Conservation (phyloP, 2,113 vertebrate species). For the Lasiurus borealis region DNA sequence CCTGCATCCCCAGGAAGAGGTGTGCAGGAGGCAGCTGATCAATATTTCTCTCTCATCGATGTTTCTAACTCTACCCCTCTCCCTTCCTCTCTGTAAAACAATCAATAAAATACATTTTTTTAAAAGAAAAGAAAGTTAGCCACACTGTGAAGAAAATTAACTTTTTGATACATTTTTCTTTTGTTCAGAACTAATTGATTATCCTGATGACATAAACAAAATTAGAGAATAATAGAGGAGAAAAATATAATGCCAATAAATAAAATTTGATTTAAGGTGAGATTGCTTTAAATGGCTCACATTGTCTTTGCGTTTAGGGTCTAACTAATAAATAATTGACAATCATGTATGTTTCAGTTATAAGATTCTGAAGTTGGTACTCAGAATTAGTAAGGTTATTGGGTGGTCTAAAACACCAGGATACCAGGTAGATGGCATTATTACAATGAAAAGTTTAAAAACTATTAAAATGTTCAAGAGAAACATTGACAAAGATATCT, state of each 20-base stretch:
- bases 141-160: not conserved
- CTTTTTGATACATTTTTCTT: not conserved
- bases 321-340: not conserved
- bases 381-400: not conserved
- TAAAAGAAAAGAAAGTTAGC: no score
- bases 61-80: no score
- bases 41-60: no score
- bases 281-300: not conserved
- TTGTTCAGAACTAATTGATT: not conserved
- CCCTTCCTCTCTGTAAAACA: no score
- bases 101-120: no score
- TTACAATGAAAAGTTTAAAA: not conserved
- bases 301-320: not conserved
- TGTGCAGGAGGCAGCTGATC: no score
- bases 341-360: not conserved
- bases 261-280: not conserved
- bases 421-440: not conserved
- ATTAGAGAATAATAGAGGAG: not conserved
- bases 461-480: not conserved
- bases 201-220: not conserved
- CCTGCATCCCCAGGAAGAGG: no score
- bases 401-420: not conserved
- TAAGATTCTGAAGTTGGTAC: not conserved
- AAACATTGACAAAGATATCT: not conserved
- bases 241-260: not conserved